These are phyloP conservation scores for Sanderia malayensis DNA, from an alignment of 30 jellyfish, hydroid and myxozoan genomes.

Conservation along the genomic window DNA sequence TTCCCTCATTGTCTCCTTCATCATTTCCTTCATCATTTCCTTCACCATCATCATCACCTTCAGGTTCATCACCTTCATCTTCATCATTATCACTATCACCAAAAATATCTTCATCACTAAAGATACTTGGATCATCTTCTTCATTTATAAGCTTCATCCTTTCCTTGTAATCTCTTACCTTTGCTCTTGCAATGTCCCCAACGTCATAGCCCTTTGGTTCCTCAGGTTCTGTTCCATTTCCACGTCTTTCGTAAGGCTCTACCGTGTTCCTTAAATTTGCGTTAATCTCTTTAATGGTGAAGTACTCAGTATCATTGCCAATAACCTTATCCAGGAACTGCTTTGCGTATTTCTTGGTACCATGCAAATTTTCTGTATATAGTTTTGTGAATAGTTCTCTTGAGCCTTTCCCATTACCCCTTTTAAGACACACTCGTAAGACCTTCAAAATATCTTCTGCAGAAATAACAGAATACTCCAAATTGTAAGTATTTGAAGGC, in stretches of 20 bases:
- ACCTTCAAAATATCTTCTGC: constrained; percentile 43
- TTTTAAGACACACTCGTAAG: constrained; percentile 15
- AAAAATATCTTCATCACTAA: neutral
- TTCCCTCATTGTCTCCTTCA: too few species aligned
- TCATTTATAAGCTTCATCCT: constrained; percentile 16
- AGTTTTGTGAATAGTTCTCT: constrained; percentile 32
- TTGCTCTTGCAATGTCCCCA: constrained; percentile 22
- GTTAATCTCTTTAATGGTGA: neutral
- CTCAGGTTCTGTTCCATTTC: constrained; percentile 26
- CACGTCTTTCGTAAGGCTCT: constrained; percentile 5
- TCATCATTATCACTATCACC: constrained; percentile 7
- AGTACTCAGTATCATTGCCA: constrained; percentile 34
- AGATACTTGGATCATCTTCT: neutral
- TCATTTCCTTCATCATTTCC: neutral
- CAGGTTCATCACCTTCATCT: constrained; percentile 15
- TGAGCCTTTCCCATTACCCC: constrained; percentile 43
- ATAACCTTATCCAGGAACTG: constrained; percentile 13
- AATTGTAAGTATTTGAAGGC: constrained; percentile 55
- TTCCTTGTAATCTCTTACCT: constrained; percentile 9
- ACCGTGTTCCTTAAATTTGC: constrained; percentile 18
- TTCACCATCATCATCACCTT: neutral
- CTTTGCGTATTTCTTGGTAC: constrained; percentile 51
- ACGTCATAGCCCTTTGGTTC: constrained; percentile 24
- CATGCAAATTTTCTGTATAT: constrained; percentile 38
- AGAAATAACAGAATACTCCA: constrained; percentile 35